phyloP scores from a whole-genome alignment of 2,888 invertebrate species.

The Polietes domitor region DNA sequence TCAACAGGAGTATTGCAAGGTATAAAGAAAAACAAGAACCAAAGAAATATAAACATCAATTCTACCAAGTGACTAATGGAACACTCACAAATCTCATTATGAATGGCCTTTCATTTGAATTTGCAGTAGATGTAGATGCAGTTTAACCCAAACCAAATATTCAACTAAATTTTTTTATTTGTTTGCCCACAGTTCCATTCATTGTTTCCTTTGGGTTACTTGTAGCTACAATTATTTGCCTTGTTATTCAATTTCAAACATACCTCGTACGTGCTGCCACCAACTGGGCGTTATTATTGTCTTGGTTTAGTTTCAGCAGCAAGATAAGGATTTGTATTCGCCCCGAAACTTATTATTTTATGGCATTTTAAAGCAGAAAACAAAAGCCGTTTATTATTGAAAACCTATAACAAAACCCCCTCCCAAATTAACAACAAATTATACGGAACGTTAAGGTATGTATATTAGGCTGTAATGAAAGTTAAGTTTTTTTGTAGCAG shows the following conservation, averaged over 20 bases:
- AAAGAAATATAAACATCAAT: too few relatives aligned
- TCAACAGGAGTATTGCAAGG: too few relatives aligned
- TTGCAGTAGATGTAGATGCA: too few relatives aligned
- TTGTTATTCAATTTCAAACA: background rate
- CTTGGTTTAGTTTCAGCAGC: background rate
- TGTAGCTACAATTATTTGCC: background rate
- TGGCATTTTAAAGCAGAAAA: background rate
- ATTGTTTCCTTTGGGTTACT: background rate
- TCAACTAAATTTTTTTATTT: too few relatives aligned
- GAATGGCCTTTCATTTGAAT: too few relatives aligned
- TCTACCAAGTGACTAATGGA: too few relatives aligned
- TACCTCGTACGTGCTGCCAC: background rate
- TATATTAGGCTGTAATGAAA: background rate
- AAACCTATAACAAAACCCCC: background rate
- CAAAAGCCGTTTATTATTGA: background rate
- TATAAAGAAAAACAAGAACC: too few relatives aligned
- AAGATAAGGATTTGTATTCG: background rate
- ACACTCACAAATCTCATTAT: too few relatives aligned
- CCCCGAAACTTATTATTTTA: background rate
- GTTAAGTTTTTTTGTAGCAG: too few relatives aligned
- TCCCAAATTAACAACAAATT: constrained; percentile 11
- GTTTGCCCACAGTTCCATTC: too few relatives aligned
- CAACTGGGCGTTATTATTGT: constrained; percentile 6
- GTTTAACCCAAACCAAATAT: too few relatives aligned
- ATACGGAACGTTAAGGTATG: background rate